Evolutionary conservation across 2,797 vertebrate genomes (phyloP).

Genomic region (Craterocephalus amniculus): DNA sequence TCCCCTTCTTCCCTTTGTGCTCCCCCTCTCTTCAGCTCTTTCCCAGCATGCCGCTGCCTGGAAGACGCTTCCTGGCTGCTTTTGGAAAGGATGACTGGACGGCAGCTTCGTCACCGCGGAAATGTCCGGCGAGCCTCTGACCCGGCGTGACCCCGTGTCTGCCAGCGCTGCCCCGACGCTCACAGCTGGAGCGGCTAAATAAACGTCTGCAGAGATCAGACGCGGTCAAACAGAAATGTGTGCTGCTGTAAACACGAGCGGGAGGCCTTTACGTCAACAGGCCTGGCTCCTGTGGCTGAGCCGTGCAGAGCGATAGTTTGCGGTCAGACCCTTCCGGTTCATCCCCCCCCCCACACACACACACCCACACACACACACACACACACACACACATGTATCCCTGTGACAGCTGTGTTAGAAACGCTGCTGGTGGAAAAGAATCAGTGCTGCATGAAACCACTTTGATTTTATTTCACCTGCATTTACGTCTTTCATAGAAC

Average conservation of each 20-base stretch:
- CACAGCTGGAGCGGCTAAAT: constrained; percentile 75
- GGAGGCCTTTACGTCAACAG: constrained; percentile 77
- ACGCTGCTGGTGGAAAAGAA: constrained; percentile 58
- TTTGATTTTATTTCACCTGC: not conserved
- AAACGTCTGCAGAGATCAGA: constrained; percentile 71
- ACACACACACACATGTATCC: too few species aligned
- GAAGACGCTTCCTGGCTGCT: constrained; percentile 74
- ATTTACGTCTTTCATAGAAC: not conserved
- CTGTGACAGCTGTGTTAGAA: constrained; percentile 68
- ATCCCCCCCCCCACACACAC: not conserved
- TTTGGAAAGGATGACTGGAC: constrained; percentile 62
- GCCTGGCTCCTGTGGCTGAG: constrained; percentile 62
- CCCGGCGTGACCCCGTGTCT: constrained; percentile 23
- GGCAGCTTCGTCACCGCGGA: constrained; percentile 19
- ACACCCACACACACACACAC: too few species aligned
- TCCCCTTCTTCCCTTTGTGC: constrained; percentile 63
- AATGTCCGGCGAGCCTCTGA: constrained; percentile 26
- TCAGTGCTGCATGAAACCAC: constrained; percentile 5
- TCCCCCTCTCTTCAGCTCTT: constrained; percentile 71
- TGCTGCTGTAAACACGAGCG: constrained; percentile 74
- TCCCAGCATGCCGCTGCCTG: constrained; percentile 78
- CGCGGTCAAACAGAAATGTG: constrained; percentile 75
- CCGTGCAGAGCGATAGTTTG: constrained; percentile 63
- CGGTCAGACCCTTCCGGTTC: constrained; percentile 70
- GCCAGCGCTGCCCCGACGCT: constrained; percentile 58